Evolutionary conservation across 2,888 invertebrate genomes (phyloP).

Genomic region (Arctia plantaginis): DNA sequence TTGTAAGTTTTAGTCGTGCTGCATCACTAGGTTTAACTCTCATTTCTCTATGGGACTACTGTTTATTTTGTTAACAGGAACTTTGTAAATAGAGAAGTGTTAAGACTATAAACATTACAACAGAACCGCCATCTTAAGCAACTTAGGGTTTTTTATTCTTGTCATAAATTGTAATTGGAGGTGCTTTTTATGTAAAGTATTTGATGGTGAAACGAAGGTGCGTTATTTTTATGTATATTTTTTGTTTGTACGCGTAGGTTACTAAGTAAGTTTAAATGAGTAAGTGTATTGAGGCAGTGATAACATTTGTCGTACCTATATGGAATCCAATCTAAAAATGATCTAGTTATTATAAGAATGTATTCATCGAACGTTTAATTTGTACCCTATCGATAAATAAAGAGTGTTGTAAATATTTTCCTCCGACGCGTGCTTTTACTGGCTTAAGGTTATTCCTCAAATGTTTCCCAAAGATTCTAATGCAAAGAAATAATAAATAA

Average conservation of each 20-base stretch:
- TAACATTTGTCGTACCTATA: conserved; percentile 21
- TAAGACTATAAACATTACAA: not conserved
- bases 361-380: not conserved
- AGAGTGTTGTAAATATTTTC: not conserved
- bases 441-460: not conserved
- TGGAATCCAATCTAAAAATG: not conserved
- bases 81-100: not conserved
- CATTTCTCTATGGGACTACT: not conserved
- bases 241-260: conserved; percentile 58
- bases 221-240: conserved; percentile 64
- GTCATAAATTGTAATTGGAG: conserved; percentile 69
- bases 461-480: not conserved
- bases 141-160: conserved; percentile 58
- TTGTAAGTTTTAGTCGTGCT: not conserved
- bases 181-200: conserved; percentile 74
- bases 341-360: not conserved
- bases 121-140: conserved; percentile 16
- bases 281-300: conserved; percentile 49
- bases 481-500: not conserved
- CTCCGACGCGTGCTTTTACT: not conserved
- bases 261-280: conserved; percentile 28
- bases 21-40: not conserved
- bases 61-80: not conserved
- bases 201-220: conserved; percentile 66
- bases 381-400: not conserved